Conservation (phyloP, 2,888 invertebrate genomes). For the Mythimna lalbum region DNA sequence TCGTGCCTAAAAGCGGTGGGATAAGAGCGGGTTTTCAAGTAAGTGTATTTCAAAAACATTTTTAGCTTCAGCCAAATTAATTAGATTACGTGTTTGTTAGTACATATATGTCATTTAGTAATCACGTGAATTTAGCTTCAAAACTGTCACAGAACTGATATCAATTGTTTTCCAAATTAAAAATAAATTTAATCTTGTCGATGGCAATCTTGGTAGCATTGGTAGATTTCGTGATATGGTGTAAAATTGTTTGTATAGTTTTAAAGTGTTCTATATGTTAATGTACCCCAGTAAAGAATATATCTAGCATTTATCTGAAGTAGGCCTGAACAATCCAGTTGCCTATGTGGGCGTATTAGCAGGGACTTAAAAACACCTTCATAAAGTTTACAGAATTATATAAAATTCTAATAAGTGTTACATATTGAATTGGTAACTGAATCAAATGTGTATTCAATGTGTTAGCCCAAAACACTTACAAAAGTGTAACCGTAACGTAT, state of each 20-base stretch:
- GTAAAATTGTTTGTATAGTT: slow-evolving; percentile 6
- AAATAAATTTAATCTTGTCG: slow-evolving; percentile 15
- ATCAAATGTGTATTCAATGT: too few species aligned
- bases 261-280: slow-evolving; percentile 31
- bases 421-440: too few species aligned
- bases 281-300: slow-evolving; percentile 21
- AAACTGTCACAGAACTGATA: slow-evolving; percentile 3
- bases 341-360: background rate
- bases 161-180: slow-evolving; percentile 26
- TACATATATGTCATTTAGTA: background rate
- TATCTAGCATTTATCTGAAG: slow-evolving; percentile 45
- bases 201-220: slow-evolving; percentile 26
- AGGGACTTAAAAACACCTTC: too few species aligned
- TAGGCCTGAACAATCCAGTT: slow-evolving; percentile 32
- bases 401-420: too few species aligned
- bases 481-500: too few species aligned
- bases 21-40: background rate
- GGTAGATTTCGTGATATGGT: slow-evolving; percentile 25
- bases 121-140: slow-evolving; percentile 17
- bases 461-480: too few species aligned
- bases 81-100: slow-evolving; percentile 7
- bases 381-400: too few species aligned
- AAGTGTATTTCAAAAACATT: slow-evolving; percentile 11
- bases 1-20: too few species aligned
- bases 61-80: slow-evolving; percentile 14